Percentiles rank a stretch among this genome's conserved stretches.
These are phyloP conservation scores for Plectropomus leopardus DNA, from an alignment of 2,113 vertebrate genomes.

Conservation along the genomic window DNA sequence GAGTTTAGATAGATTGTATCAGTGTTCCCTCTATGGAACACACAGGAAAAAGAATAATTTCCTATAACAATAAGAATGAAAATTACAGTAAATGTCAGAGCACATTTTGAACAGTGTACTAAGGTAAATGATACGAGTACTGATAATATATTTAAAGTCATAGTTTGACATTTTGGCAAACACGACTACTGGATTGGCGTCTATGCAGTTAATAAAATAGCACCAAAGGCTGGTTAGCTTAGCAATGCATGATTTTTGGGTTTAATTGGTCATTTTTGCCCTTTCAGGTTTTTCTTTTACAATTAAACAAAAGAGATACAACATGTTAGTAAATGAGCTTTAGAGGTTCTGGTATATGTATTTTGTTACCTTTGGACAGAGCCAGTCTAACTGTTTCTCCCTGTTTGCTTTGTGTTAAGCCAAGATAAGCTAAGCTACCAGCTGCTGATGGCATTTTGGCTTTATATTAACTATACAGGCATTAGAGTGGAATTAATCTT, in stretches of 20 bases:
- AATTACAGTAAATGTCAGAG: background rate
- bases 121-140: background rate
- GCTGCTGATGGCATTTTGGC: no score
- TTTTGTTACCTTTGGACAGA: no score
- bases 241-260: no score
- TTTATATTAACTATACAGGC: no score
- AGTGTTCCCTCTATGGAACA: conserved; percentile 7
- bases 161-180: background rate
- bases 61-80: background rate
- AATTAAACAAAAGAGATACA: no score
- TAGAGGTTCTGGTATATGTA: no score
- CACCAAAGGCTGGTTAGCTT: no score
- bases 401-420: background rate
- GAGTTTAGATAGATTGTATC: background rate
- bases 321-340: no score
- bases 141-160: background rate
- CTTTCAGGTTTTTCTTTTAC: no score
- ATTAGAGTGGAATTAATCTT: background rate
- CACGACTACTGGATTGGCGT: background rate
- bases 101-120: background rate
- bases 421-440: background rate
- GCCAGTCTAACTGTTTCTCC: no score
- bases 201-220: background rate
- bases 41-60: conserved; percentile 3
- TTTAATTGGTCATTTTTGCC: no score